Percentiles rank a stretch among this genome's conserved stretches.
Conservation (phyloP, 2,113 vertebrate genomes). For the Haliaeetus leucogaster region DNA sequence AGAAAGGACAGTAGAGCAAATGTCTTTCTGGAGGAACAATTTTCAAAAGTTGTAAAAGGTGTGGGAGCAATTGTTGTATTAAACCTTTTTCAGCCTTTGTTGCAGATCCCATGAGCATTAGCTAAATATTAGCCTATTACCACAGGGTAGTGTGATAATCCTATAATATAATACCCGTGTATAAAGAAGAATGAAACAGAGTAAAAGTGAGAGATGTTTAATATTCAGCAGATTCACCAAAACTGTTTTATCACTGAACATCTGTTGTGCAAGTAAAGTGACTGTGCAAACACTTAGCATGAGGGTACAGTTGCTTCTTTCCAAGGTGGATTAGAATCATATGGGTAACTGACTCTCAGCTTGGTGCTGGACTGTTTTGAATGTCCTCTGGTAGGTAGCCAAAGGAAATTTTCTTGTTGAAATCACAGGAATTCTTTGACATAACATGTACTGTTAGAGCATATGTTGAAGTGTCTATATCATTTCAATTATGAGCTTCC, state of each 20-base stretch:
- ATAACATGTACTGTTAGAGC: slow-evolving; percentile 24
- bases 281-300: not conserved
- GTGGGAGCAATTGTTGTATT: not conserved
- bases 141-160: not conserved
- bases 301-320: not conserved
- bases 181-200: not conserved
- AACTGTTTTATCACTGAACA: not conserved
- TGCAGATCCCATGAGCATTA: not conserved
- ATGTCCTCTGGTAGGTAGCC: slow-evolving; percentile 11
- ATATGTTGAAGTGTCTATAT: slow-evolving; percentile 43
- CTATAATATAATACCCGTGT: not conserved
- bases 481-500: not conserved
- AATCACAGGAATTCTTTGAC: slow-evolving; percentile 39
- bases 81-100: not conserved
- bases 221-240: not conserved
- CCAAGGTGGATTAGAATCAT: not conserved
- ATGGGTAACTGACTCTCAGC: not conserved
- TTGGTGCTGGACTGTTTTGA: not conserved
- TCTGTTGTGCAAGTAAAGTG: not conserved
- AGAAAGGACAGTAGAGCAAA: not conserved
- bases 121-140: not conserved
- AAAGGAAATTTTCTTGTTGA: slow-evolving; percentile 13
- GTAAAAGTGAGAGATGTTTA: not conserved
- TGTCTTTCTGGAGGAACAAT: not conserved
- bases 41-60: not conserved